Evolutionary conservation across 2,888 invertebrate genomes (phyloP).

Genomic region (Adelognathus sp.): DNA sequence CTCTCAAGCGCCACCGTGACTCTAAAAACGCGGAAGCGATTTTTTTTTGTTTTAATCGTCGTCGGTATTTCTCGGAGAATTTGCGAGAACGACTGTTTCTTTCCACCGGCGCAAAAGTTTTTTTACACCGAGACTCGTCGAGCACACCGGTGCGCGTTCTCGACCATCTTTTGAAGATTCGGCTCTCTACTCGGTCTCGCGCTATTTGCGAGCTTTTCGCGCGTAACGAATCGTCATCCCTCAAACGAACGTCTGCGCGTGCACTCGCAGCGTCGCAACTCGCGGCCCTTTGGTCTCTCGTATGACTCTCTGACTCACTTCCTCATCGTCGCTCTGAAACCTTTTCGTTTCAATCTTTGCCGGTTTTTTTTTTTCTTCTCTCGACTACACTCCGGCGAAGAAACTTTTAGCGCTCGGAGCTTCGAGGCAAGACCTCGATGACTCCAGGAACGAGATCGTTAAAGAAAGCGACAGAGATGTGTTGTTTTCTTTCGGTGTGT

Average conservation of each 20-base stretch:
- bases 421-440: conserved; percentile 13
- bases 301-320: conserved; percentile 31
- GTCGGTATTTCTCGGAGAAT: conserved; percentile 27
- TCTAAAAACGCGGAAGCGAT: conserved; percentile 52
- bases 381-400: conserved; percentile 19
- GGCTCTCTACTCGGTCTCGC: conserved; percentile 66
- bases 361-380: conserved; percentile 4
- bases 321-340: conserved; percentile 10
- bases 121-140: conserved; percentile 49
- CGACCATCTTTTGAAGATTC: conserved; percentile 62
- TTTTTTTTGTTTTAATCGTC: conserved; percentile 8
- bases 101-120: conserved; percentile 37
- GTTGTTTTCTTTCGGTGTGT: neutral
- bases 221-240: conserved; percentile 73
- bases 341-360: neutral
- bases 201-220: conserved; percentile 71
- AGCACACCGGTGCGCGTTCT: conserved; percentile 41
- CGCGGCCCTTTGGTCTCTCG: conserved; percentile 53
- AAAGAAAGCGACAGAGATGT: conserved; percentile 16
- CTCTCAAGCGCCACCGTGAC: conserved; percentile 56
- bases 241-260: conserved; percentile 68
- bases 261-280: conserved; percentile 45
- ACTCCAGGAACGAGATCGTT: conserved; percentile 41
- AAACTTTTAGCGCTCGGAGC: conserved; percentile 26
- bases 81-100: conserved; percentile 5